phyloP scores from a whole-genome alignment of 2,888 invertebrate genomes.

The Nemoura dubitans region DNA sequence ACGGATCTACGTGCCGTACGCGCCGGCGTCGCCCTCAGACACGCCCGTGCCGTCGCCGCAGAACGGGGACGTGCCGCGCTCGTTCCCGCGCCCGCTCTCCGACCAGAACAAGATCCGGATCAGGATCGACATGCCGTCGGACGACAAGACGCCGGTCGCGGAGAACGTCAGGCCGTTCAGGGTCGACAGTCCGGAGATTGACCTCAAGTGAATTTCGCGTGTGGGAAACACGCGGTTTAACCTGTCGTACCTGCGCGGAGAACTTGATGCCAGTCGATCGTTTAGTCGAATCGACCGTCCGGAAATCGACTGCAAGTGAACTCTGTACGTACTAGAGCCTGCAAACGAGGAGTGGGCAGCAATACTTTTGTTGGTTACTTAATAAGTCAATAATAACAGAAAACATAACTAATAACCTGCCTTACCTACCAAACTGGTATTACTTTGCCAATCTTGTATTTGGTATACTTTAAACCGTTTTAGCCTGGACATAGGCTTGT shows the following conservation, averaged over 20 bases:
- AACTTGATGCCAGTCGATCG: no score
- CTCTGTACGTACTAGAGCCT: no score
- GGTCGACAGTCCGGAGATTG: constrained; percentile 53
- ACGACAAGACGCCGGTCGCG: constrained; percentile 54
- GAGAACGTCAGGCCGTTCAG: constrained; percentile 53
- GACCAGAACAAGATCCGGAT: constrained; percentile 79
- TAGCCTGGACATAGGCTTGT: neutral
- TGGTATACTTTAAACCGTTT: neutral
- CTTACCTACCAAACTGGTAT: constrained; percentile 7
- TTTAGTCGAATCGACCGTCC: no score
- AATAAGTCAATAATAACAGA: neutral
- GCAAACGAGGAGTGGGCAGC: neutral
- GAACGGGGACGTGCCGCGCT: constrained; percentile 63
- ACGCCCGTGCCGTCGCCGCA: constrained; percentile 53
- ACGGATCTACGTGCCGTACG: constrained; percentile 82
- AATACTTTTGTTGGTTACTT: neutral
- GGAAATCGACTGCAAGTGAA: no score
- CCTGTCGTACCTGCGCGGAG: no score
- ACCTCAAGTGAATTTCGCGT: constrained; percentile 54
- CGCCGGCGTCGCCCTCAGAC: constrained; percentile 52
- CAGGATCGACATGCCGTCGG: constrained; percentile 67
- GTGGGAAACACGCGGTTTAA: no score
- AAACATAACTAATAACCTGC: neutral
- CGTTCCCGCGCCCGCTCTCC: constrained; percentile 63
- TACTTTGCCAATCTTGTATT: neutral